A percentile compares a stretch with the other conserved stretches of the same genome.
Evolutionary conservation across 2,888 invertebrate species (phyloP).

Genomic region (Brenthis daphne): DNA sequence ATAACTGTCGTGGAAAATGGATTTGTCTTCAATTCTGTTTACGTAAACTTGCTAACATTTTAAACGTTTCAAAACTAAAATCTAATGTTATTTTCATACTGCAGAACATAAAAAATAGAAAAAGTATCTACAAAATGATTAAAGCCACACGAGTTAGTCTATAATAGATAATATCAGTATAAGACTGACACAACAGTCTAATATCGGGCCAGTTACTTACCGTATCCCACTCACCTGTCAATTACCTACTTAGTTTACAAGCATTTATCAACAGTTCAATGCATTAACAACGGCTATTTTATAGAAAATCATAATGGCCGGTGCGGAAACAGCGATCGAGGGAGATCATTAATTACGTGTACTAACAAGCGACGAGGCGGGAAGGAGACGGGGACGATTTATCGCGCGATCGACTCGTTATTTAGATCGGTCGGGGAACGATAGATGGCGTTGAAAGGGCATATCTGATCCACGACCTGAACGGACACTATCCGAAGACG

Average conservation of each 20-base stretch:
- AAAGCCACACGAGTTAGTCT: neutral
- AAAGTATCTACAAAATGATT: neutral
- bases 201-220: conserved; percentile 20
- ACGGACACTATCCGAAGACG: conserved; percentile 38
- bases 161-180: conserved; percentile 20
- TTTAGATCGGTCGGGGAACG: conserved; percentile 72
- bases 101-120: neutral
- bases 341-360: conserved; percentile 71
- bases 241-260: conserved; percentile 45
- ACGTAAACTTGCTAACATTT: conserved; percentile 9
- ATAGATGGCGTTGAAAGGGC: conserved; percentile 67
- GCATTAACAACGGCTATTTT: conserved; percentile 47
- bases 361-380: conserved; percentile 67
- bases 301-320: conserved; percentile 62
- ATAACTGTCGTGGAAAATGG: conserved; percentile 25
- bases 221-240: conserved; percentile 46
- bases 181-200: conserved; percentile 14
- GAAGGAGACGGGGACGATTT: conserved; percentile 67
- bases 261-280: conserved; percentile 44
- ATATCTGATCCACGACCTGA: conserved; percentile 73
- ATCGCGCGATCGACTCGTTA: conserved; percentile 72
- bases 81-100: neutral
- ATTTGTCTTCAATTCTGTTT: conserved; percentile 28
- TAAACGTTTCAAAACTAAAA: neutral
- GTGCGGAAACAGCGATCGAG: conserved; percentile 57